Conservation (phyloP, 2,113 vertebrate species). For the Strigops habroptila region DNA sequence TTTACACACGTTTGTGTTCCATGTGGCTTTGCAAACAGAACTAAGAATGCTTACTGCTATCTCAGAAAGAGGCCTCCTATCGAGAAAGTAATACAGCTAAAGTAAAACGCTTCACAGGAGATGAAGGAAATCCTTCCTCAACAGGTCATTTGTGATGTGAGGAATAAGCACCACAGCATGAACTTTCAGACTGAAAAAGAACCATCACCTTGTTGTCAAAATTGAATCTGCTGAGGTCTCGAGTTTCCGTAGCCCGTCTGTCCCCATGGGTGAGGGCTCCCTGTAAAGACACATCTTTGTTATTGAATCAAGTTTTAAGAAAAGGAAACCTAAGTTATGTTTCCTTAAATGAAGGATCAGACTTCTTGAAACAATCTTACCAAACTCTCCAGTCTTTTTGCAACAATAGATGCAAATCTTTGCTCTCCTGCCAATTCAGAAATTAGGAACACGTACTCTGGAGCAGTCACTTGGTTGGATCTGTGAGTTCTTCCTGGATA, state of each 20-base stretch:
- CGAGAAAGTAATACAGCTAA: not conserved
- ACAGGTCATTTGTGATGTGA: not conserved
- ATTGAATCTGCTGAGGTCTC: conserved; percentile 97
- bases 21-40: not conserved
- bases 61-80: not conserved
- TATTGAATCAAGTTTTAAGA: not conserved
- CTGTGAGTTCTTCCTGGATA: conserved; percentile 91
- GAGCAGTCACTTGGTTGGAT: conserved; percentile 97
- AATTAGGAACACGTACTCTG: conserved; percentile 97
- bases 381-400: conserved; percentile 97
- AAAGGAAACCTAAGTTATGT: not conserved
- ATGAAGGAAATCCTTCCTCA: not conserved
- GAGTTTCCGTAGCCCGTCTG: conserved; percentile 94
- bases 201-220: conserved; percentile 94
- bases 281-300: conserved; percentile 67
- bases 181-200: not conserved
- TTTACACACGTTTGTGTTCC: not conserved
- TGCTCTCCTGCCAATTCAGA: conserved; percentile 97
- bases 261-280: conserved; percentile 97
- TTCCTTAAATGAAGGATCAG: not conserved
- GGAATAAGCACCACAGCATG: not conserved
- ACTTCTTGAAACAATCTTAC: conserved; percentile 69
- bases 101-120: not conserved
- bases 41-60: not conserved
- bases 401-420: conserved; percentile 97